Evolutionary conservation across 2,797 vertebrate species (phyloP).

Genomic region (Tympanoctomys barrerae): DNA sequence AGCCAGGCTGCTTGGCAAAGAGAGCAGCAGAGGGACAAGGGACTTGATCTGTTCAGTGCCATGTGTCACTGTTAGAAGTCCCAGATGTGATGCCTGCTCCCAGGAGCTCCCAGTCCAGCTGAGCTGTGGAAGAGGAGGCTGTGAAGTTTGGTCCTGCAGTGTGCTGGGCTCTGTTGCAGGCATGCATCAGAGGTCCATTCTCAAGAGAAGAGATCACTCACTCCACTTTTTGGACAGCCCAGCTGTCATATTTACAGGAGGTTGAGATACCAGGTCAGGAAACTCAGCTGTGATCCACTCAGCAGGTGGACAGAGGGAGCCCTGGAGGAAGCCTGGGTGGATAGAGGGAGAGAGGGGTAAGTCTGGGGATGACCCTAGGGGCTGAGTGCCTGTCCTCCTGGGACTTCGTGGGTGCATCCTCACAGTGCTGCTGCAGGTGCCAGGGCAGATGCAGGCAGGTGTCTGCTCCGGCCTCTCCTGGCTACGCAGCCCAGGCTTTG

Average conservation of each 20-base stretch:
- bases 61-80: fast-evolving
- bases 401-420: not conserved
- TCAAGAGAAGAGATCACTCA: not conserved
- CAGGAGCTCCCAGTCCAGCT: not conserved
- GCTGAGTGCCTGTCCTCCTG: not conserved
- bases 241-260: not conserved
- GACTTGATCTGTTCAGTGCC: not conserved
- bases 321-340: not conserved
- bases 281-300: not conserved
- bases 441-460: not conserved
- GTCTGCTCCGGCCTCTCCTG: not conserved
- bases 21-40: not conserved
- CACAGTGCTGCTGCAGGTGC: not conserved
- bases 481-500: not conserved
- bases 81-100: not conserved
- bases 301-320: not conserved
- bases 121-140: not conserved
- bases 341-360: not conserved
- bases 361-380: not conserved
- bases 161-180: not conserved
- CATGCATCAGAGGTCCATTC: not conserved
- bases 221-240: not conserved
- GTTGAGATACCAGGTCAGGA: not conserved
- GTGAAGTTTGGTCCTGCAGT: not conserved
- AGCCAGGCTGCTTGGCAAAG: not conserved